A percentile compares a stretch with the other conserved stretches of the same genome.
Evolutionary conservation across 2,113 vertebrate species (phyloP).

Genomic region (Coturnix japonica): DNA sequence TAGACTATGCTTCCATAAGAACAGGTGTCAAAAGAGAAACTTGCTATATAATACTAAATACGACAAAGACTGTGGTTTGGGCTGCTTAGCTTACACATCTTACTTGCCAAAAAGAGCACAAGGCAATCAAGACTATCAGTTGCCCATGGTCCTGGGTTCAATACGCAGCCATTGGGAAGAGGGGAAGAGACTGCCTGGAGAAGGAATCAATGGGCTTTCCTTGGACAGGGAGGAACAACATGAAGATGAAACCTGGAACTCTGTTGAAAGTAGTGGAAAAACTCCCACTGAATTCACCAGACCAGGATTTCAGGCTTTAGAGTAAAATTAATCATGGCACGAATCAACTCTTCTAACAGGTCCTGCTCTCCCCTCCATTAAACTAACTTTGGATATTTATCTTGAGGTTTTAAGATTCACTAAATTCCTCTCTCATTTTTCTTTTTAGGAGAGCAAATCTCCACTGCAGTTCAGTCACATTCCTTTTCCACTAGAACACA

Average conservation of each 20-base stretch:
- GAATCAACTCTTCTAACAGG: background rate
- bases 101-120: background rate
- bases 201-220: background rate
- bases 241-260: background rate
- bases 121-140: background rate
- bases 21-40: background rate
- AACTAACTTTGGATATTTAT: background rate
- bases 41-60: background rate
- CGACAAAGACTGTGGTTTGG: background rate
- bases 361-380: background rate
- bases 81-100: background rate
- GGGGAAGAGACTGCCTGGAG: background rate
- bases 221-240: background rate
- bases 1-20: background rate
- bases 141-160: background rate
- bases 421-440: background rate
- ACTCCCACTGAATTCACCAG: background rate
- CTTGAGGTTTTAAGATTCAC: background rate
- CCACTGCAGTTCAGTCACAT: background rate
- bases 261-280: background rate
- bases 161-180: background rate
- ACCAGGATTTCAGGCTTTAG: background rate
- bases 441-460: background rate
- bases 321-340: background rate
- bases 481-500: slow-evolving; percentile 47